Evolutionary conservation across 2,888 invertebrate genomes (phyloP).

Genomic region (Sarcophaga variegata): DNA sequence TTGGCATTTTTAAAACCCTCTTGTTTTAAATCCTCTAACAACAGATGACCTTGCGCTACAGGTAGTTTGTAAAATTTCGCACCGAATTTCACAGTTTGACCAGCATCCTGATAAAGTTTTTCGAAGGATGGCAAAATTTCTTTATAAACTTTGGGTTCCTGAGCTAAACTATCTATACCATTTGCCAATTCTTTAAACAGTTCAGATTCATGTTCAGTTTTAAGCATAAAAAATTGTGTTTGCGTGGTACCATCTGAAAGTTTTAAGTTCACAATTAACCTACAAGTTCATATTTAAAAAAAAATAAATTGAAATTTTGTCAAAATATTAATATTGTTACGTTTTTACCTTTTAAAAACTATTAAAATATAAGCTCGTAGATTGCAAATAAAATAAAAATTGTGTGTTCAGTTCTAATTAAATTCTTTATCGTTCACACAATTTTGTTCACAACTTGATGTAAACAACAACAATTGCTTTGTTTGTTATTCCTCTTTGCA

Average conservation of each 20-base stretch:
- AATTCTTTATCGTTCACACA: too few species aligned
- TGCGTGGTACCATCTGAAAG: conserved; percentile 68
- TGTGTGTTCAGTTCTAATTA: too few species aligned
- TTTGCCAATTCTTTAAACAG: conserved; percentile 64
- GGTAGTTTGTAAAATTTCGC: conserved; percentile 68
- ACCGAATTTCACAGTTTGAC: conserved; percentile 69
- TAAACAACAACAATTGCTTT: too few species aligned
- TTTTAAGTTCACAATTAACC: too few species aligned
- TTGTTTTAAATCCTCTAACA: conserved; percentile 74
- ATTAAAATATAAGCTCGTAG: too few species aligned
- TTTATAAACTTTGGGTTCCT: conserved; percentile 74
- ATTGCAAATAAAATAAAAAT: too few species aligned
- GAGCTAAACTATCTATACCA: conserved; percentile 71
- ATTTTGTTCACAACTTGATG: too few species aligned
- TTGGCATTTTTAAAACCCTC: conserved; percentile 73
- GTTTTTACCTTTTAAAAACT: too few species aligned
- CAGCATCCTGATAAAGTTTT: conserved; percentile 72
- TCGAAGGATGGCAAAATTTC: conserved; percentile 74
- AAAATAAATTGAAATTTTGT: too few species aligned
- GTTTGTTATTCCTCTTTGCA: too few species aligned
- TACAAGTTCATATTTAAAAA: too few species aligned
- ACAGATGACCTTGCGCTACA: conserved; percentile 66
- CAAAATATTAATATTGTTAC: too few species aligned
- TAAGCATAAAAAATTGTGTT: conserved; percentile 69
- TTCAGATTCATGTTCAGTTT: conserved; percentile 68